Base-by-base conservation (phyloP, 2,888 invertebrate genomes). In the Athrips mouffetella region DNA sequence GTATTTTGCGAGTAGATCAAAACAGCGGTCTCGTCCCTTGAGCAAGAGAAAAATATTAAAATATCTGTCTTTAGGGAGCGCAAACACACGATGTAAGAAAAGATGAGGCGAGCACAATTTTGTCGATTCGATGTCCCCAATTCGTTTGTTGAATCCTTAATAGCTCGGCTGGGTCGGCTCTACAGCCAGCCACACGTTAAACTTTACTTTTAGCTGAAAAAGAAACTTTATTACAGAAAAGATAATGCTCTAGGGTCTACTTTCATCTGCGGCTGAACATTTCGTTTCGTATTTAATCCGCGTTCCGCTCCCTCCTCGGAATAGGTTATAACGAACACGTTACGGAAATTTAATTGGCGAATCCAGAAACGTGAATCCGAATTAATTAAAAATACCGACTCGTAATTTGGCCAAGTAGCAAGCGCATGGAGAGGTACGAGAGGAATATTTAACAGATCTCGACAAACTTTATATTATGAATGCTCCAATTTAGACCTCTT, bases 121-220 rank as follows among this genome's bases (percentile, higher is more conserved):
- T 76, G 78, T 77, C 84, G 84, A 84, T 81, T 79, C 84, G 77
- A 80, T 83, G 85, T 85, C 80, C 82, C 76, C 78, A 76, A 80
- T 85, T 80, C 86, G 85, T 81, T 81, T 70, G 72, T 73, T 79
- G 87, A 87, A 87, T 87, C 70, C 83, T 69, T 83, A 86, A 85
- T 81, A 72, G 72, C 70, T 75, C 70, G 73, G 63, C n/a, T n/a
- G n/a, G n/a, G n/a, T n/a, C n/a, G n/a, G n/a, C n/a, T n/a, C n/a
- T n/a, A 69, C 78, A 79, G 77, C 70, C 73, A 76, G 63, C 11
- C 37, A 20, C 37, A 37, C 37, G 37, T 3, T n/a, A 37, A 16
- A 37, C 1, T 18, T 11, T 11, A 21, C 37, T 11, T 1, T n/a
- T 18, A n/a, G 16, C 10, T 20, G 5, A n/a, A 20, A 16, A 21